These are phyloP conservation scores for Bucco capensis DNA, from an alignment of 2,113 vertebrate genomes.

Conservation along the genomic window DNA sequence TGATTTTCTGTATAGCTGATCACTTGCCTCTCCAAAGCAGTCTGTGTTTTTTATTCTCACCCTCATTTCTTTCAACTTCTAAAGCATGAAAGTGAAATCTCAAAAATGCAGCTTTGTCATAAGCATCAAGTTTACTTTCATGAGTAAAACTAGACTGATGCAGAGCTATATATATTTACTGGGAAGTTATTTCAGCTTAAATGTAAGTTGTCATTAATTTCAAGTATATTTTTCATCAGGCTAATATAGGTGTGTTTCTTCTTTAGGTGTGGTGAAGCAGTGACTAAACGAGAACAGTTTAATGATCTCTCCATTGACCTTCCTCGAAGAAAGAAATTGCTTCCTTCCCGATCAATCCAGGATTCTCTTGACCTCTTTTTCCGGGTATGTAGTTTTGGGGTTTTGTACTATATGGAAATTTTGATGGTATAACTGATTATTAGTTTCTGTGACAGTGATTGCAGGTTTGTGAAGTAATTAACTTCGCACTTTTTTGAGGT, in stretches of 20 bases:
- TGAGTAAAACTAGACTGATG: neutral
- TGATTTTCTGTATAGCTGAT: neutral
- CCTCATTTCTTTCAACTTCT: neutral
- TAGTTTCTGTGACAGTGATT: neutral
- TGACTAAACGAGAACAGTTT: slow-evolving; percentile 94
- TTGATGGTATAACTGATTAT: neutral
- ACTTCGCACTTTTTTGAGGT: neutral
- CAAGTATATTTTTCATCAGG: neutral
- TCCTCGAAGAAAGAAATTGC: slow-evolving; percentile 88
- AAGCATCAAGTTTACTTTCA: neutral
- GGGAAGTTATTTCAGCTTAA: neutral
- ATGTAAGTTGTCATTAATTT: neutral
- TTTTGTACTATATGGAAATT: neutral
- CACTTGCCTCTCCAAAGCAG: neutral
- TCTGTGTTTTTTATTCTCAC: neutral
- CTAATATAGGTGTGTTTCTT: neutral
- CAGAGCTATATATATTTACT: neutral
- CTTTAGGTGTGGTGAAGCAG: slow-evolving; percentile 89
- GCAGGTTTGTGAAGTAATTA: neutral
- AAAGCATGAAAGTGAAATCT: neutral
- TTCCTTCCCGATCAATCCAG: slow-evolving; percentile 90
- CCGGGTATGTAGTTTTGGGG: slow-evolving; percentile 73
- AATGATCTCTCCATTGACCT: slow-evolving; percentile 98
- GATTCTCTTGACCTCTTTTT: slow-evolving; percentile 98
- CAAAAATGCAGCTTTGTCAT: neutral